A percentile compares a stretch with the other conserved stretches of the same genome.
phyloP scores from a whole-genome alignment of 2,888 invertebrate species.

The Phymatocera aterrima region DNA sequence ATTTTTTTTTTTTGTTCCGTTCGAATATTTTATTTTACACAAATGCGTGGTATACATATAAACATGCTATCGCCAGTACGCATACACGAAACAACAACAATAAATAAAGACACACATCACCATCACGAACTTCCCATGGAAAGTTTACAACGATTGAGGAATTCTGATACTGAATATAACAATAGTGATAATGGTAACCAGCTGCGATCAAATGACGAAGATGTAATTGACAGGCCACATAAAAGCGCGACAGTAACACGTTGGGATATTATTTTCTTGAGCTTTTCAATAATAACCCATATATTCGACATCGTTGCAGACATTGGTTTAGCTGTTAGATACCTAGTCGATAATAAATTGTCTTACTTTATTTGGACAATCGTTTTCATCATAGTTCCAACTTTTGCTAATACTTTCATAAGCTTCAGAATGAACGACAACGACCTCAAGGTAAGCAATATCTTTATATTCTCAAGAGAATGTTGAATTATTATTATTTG shows the following conservation, averaged over 20 bases:
- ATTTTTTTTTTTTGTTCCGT: neutral
- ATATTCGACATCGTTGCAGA: conserved; percentile 83
- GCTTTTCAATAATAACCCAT: conserved; percentile 83
- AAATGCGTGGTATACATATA: conserved; percentile 37
- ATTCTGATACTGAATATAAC: neutral
- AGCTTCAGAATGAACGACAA: conserved; percentile 82
- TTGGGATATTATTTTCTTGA: conserved; percentile 81
- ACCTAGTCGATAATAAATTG: conserved; percentile 77
- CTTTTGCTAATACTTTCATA: conserved; percentile 85
- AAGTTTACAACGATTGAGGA: neutral
- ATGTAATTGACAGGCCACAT: conserved; percentile 65
- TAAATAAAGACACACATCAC: too few relatives aligned
- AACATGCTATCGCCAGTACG: conserved; percentile 36
- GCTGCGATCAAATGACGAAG: neutral
- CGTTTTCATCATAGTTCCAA: conserved; percentile 84
- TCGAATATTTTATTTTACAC: neutral
- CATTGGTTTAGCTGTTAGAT: conserved; percentile 82
- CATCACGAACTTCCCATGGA: conserved; percentile 9
- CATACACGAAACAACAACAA: conserved; percentile 4
- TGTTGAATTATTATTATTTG: too few relatives aligned
- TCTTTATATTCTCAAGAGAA: too few relatives aligned
- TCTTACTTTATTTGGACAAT: conserved; percentile 83
- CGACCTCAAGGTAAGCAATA: conserved; percentile 64
- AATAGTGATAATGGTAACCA: neutral
- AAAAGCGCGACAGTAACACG: conserved; percentile 78